These are phyloP conservation scores for Miniopterus natalensis DNA, from an alignment of 2,113 vertebrate genomes.

Conservation along the genomic window DNA sequence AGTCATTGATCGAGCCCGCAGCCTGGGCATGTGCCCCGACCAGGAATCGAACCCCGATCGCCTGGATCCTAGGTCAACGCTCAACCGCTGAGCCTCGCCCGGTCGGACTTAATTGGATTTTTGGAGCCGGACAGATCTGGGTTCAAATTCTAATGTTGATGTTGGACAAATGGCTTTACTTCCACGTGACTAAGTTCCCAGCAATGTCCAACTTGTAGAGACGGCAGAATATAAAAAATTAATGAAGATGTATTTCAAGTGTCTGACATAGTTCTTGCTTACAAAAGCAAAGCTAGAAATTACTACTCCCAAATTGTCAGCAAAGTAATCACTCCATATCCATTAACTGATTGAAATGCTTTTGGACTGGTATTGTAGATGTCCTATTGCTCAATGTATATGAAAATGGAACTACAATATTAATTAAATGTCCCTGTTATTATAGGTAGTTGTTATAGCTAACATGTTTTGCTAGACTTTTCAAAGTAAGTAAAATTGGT, in stretches of 20 bases:
- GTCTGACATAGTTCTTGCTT: neutral
- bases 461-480: neutral
- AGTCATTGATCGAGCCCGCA: too few species aligned
- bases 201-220: neutral
- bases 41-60: too few species aligned
- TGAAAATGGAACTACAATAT: neutral
- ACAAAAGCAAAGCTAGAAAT: constrained; percentile 26
- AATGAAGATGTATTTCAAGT: constrained; percentile 3
- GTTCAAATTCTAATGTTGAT: neutral
- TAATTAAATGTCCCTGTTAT: neutral
- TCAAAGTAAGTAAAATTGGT: neutral
- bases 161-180: neutral
- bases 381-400: neutral
- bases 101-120: neutral
- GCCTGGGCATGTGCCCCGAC: too few species aligned
- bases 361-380: neutral
- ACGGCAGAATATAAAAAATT: neutral
- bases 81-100: too few species aligned
- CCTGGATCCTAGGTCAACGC: too few species aligned
- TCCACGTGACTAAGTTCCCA: neutral
- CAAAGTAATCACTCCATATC: neutral
- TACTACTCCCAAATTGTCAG: neutral
- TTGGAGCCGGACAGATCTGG: neutral
- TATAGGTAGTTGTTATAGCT: neutral
- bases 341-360: neutral